phyloP scores from a whole-genome alignment of 2,113 vertebrate genomes.

The Sebastes fasciatus region DNA sequence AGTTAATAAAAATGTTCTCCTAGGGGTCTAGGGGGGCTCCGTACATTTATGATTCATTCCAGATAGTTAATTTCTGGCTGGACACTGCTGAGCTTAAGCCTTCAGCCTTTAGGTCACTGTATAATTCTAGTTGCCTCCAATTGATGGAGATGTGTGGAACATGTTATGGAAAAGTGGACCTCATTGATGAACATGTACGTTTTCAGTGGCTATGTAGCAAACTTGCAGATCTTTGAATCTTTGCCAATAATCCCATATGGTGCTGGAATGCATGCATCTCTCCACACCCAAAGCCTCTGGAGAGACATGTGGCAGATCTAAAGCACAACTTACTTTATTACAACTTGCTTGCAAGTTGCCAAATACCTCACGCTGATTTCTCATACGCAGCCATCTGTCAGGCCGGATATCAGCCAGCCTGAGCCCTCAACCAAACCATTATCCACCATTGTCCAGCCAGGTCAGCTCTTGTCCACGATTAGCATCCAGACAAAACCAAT shows the following conservation, averaged over 20 bases:
- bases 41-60: neutral
- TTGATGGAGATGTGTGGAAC: neutral
- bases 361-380: constrained; percentile 13
- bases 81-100: neutral
- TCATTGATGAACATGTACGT: neutral
- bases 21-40: too few species aligned
- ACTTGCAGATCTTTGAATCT: neutral
- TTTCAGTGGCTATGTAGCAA: neutral
- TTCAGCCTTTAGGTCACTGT: neutral
- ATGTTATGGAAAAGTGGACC: neutral
- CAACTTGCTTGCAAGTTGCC: neutral
- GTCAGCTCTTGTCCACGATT: neutral
- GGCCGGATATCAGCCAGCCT: neutral
- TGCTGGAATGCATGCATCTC: neutral
- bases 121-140: neutral
- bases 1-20: too few species aligned
- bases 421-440: neutral
- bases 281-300: neutral
- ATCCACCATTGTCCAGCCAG: neutral
- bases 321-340: neutral
- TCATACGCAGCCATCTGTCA: constrained; percentile 23
- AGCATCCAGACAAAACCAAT: neutral
- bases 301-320: constrained; percentile 12
- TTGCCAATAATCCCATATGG: neutral
- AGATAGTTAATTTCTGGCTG: neutral